Conservation (phyloP, 2,888 invertebrate species). For the Hypomecis punctinalis region DNA sequence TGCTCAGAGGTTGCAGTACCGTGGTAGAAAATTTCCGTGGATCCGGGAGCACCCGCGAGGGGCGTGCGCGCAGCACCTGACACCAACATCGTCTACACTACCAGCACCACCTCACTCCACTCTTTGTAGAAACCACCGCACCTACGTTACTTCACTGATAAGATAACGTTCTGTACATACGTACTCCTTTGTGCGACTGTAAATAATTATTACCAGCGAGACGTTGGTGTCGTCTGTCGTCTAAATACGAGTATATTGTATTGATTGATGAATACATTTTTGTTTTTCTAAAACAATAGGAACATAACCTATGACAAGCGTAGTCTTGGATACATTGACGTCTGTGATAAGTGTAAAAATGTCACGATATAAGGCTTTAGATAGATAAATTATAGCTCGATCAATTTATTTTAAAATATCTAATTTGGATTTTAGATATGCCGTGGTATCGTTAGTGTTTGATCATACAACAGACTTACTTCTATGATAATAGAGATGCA, state of each 20-base stretch:
- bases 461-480: neutral
- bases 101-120: constrained; percentile 51
- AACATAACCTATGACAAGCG: constrained; percentile 8
- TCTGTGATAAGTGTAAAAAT: constrained; percentile 10
- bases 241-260: constrained; percentile 32
- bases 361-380: constrained; percentile 4
- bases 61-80: constrained; percentile 72
- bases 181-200: constrained; percentile 57
- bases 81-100: constrained; percentile 74
- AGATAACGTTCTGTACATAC: constrained; percentile 63
- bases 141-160: constrained; percentile 68
- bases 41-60: constrained; percentile 51
- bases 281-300: constrained; percentile 18
- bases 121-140: constrained; percentile 57
- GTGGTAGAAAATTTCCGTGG: constrained; percentile 44
- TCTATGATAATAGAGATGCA: constrained; percentile 6
- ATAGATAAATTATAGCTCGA: neutral
- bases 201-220: constrained; percentile 53
- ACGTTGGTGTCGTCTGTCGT: constrained; percentile 24
- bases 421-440: neutral
- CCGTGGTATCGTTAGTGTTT: neutral
- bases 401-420: neutral
- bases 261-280: constrained; percentile 33
- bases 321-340: constrained; percentile 4
- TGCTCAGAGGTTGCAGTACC: constrained; percentile 42